A percentile compares a stretch with the other conserved stretches of the same genome.
phyloP scores from a whole-genome alignment of 1,140 invertebrate genomes.

The Drosophila repletoides region DNA sequence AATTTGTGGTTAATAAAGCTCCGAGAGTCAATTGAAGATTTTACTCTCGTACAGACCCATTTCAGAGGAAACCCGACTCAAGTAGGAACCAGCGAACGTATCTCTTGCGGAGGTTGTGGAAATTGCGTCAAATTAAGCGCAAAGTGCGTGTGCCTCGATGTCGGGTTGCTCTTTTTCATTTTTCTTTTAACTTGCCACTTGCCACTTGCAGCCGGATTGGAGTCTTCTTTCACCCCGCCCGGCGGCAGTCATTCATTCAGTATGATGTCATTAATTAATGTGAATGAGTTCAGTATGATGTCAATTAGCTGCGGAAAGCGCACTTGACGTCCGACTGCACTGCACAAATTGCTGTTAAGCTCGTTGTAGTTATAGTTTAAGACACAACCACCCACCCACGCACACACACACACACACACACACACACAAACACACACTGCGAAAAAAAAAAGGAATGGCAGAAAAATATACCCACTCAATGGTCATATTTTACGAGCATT shows the following conservation, averaged over 20 bases:
- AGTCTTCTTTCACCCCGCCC: slow-evolving; percentile 7
- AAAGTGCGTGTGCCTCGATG: slow-evolving; percentile 53
- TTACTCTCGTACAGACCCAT: slow-evolving; percentile 11
- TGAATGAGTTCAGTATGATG: slow-evolving; percentile 81
- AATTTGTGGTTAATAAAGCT: slow-evolving; percentile 21
- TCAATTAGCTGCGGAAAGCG: slow-evolving; percentile 79
- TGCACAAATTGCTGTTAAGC: slow-evolving; percentile 57
- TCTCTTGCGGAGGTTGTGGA: slow-evolving; percentile 13
- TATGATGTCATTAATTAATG: slow-evolving; percentile 81
- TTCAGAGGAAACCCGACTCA: neutral
- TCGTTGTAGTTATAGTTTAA: slow-evolving; percentile 29
- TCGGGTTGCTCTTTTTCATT: neutral
- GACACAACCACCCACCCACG: slow-evolving; percentile 36
- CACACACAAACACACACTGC: neutral
- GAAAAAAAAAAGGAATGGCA: no score
- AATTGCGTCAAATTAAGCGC: slow-evolving; percentile 69
- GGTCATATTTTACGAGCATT: slow-evolving; percentile 36
- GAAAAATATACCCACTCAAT: slow-evolving; percentile 24
- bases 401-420: slow-evolving; percentile 1
- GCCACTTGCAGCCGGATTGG: no score
- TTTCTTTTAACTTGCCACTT: no score
- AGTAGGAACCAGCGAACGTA: neutral
- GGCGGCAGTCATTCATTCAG: slow-evolving; percentile 46
- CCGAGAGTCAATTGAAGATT: neutral
- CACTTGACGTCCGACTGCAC: slow-evolving; percentile 59